These are phyloP conservation scores for Zele albiditarsus DNA, from an alignment of 2,888 invertebrate genomes.

Conservation along the genomic window DNA sequence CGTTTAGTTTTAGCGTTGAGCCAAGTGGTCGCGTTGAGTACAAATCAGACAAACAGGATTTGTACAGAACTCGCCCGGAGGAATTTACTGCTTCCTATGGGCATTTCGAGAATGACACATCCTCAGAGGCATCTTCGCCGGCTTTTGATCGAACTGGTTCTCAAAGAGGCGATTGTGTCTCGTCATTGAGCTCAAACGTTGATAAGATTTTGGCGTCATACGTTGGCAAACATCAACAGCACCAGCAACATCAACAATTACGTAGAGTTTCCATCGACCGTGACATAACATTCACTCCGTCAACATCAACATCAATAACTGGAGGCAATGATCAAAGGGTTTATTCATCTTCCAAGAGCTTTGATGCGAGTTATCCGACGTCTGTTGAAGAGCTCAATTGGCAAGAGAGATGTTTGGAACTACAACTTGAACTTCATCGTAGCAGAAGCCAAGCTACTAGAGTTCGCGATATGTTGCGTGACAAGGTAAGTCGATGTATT, in stretches of 20 bases:
- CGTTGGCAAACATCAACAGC: conserved; percentile 38
- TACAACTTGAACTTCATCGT: conserved; percentile 89
- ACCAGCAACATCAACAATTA: conserved; percentile 42
- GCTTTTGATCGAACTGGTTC: conserved; percentile 5
- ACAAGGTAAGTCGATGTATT: conserved; percentile 81
- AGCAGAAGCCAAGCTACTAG: conserved; percentile 90
- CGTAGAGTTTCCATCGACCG: conserved; percentile 36
- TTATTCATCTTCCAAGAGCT: conserved; percentile 67
- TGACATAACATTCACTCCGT: conserved; percentile 39
- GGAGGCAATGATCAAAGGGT: conserved; percentile 64
- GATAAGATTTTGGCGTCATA: conserved; percentile 35
- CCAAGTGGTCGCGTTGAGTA: conserved; percentile 69
- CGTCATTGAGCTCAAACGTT: conserved; percentile 34
- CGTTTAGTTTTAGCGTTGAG: conserved; percentile 68
- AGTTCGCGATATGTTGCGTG: conserved; percentile 89
- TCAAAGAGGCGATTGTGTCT: conserved; percentile 14
- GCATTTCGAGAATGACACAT: conserved; percentile 41
- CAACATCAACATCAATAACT: conserved; percentile 39
- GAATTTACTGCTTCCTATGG: conserved; percentile 31
- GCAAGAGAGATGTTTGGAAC: conserved; percentile 90
- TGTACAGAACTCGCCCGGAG: conserved; percentile 28
- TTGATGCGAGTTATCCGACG: conserved; percentile 64
- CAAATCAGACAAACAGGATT: conserved; percentile 54
- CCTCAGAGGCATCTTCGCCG: conserved; percentile 41
- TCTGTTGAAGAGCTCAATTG: conserved; percentile 80